Percentiles rank a stretch among this genome's conserved stretches.
phyloP scores from a whole-genome alignment of 1,140 invertebrate genomes.

The Ctenoplectra terminalis region DNA sequence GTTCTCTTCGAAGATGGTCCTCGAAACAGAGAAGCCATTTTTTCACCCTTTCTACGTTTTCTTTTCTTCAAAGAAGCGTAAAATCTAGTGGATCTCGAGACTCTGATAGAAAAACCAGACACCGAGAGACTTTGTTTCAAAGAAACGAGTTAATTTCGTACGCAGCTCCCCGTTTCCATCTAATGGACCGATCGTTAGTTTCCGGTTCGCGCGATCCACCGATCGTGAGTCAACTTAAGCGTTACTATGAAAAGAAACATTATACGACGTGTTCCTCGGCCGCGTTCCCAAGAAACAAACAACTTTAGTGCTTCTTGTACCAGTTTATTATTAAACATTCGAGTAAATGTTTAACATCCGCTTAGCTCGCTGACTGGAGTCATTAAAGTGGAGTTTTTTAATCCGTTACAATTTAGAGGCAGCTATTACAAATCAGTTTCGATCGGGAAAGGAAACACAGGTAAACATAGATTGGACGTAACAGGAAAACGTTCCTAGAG shows the following conservation, averaged over 20 bases:
- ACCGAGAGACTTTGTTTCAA: constrained; percentile 1
- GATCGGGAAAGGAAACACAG: no score
- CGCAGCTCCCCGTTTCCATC: constrained; percentile 12
- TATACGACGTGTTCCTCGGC: constrained; percentile 13
- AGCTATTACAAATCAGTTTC: no score
- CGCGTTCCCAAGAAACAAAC: constrained; percentile 4
- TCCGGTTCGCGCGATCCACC: constrained; percentile 8
- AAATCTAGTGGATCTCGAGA: not conserved
- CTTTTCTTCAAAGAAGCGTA: not conserved
- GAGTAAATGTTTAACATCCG: not conserved
- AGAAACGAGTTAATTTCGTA: constrained; percentile 30
- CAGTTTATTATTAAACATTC: constrained; percentile 19
- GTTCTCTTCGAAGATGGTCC: not conserved
- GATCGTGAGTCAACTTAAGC: constrained; percentile 31
- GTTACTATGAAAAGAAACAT: constrained; percentile 37
- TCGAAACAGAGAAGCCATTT: not conserved
- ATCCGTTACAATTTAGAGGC: not conserved
- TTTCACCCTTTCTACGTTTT: not conserved
- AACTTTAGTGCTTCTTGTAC: not conserved
- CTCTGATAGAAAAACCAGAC: not conserved
- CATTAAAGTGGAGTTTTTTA: not conserved
- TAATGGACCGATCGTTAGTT: constrained; percentile 26
- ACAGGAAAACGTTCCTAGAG: no score
- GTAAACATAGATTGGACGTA: no score
- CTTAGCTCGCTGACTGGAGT: not conserved